A percentile compares a stretch with the other conserved stretches of the same genome.
Evolutionary conservation across 1,140 invertebrate genomes (phyloP).

Genomic region (Battus philenor): DNA sequence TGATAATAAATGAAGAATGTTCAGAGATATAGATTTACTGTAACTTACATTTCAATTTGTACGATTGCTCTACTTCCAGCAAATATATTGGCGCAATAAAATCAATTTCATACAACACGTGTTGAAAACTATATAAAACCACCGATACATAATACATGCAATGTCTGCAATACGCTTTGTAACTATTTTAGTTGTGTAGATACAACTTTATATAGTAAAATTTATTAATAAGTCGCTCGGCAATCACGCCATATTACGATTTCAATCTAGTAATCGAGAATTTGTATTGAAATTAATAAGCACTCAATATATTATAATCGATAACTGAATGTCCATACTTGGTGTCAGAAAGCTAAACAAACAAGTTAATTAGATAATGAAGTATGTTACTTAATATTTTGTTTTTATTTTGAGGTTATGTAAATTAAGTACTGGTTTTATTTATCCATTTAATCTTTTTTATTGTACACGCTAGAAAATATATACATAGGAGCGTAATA

Average conservation of each 20-base stretch:
- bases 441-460: background rate
- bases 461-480: no score
- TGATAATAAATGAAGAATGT: no score
- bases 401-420: no score
- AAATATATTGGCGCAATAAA: no score
- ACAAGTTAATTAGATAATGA: background rate
- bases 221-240: conserved; percentile 7
- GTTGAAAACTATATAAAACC: background rate
- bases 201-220: background rate
- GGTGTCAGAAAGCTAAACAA: background rate
- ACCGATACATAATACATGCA: background rate
- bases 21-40: no score
- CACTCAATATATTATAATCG: conserved; percentile 8
- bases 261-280: conserved; percentile 17
- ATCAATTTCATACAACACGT: background rate
- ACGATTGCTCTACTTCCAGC: no score
- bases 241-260: conserved; percentile 14
- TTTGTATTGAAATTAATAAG: conserved; percentile 20
- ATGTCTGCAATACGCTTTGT: background rate
- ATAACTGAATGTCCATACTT: conserved; percentile 12
- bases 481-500: no score
- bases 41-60: no score
- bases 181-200: background rate
- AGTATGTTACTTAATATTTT: no score
- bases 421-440: no score